Conservation (phyloP, 2,888 invertebrate species). For the Apotomis betuletana region DNA sequence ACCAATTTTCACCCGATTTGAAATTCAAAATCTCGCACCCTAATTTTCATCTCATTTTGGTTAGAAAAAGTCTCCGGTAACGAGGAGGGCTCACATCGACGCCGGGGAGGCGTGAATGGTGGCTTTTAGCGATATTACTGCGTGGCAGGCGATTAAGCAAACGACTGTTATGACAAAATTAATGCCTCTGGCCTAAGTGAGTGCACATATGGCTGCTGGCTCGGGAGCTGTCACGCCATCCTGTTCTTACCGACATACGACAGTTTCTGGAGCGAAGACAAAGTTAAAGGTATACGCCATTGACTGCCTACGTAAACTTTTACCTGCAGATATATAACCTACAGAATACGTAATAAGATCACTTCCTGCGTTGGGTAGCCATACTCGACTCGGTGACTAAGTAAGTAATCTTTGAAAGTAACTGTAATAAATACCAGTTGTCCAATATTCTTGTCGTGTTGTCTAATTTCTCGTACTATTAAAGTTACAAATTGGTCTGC, state of each 20-base stretch:
- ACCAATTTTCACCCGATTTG: conserved; percentile 38
- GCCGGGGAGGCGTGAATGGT: conserved; percentile 64
- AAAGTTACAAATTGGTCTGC: too few relatives aligned
- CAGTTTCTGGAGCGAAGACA: conserved; percentile 4
- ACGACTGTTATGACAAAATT: conserved; percentile 71
- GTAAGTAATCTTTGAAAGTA: too few relatives aligned
- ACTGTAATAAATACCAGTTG: too few relatives aligned
- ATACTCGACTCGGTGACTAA: too few relatives aligned
- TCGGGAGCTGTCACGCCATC: conserved; percentile 21
- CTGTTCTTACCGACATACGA: conserved; percentile 14
- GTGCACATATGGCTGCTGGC: conserved; percentile 60
- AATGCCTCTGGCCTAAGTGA: conserved; percentile 67
- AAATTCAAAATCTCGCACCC: conserved; percentile 41
- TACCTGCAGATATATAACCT: too few relatives aligned
- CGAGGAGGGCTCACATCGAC: conserved; percentile 40
- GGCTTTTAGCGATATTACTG: conserved; percentile 73
- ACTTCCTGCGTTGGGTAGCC: too few relatives aligned
- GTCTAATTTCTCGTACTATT: too few relatives aligned
- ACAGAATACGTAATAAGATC: too few relatives aligned
- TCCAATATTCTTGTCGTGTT: too few relatives aligned
- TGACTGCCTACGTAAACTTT: not conserved
- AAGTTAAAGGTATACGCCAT: not conserved
- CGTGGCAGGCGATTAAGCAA: conserved; percentile 61
- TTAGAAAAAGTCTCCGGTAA: conserved; percentile 54
- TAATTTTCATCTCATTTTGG: conserved; percentile 47